Base-by-base conservation (phyloP, 2,113 vertebrate species). In the Tetraodon nigroviridis region DNA sequence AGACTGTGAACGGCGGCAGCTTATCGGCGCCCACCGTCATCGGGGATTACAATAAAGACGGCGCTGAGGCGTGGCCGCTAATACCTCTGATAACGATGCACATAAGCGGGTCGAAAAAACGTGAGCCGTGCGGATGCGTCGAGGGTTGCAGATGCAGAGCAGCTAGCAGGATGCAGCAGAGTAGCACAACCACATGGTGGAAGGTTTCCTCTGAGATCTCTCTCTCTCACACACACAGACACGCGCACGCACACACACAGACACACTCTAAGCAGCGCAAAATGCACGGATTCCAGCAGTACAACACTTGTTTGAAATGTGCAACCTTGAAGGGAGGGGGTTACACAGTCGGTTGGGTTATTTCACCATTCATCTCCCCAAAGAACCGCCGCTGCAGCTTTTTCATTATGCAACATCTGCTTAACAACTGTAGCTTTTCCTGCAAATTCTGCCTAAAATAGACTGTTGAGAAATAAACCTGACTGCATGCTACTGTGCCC, bases 181-280 rank as follows among this genome's bases (percentile, higher is more conserved):
- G 79, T 78, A 85, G 56, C 51, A 58, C 64, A 69, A 85, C 81
- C 84, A 82, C 84, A 82, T 65, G 80, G 73, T 76, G 75, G 75
- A 73, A 71, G 67, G 78, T 77, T 86, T 81, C 78, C 64, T 79
- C 70, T 81, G 58, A 16, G 14, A 16, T 61, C 54, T 53, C 44
- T 57, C 72, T 57, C 54, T 68, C 62, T 71, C 70, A 64, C 42
- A 64, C 55, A 61, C 48, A 56, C 37, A 21, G 21, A 40, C 18
- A 53, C 58, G 62, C 46, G 60, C 21, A 59, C 51, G 55, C 49
- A 62, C 21, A 47, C 42, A 45, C 24, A 55, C 64, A 63, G 19
- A 51, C 37, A 71, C n/a, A n/a, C n/a, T n/a, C 41, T 11, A 3
- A 22, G 27, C 15, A 42, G 45, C 51, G 5, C 19, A 18, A 8